Evolutionary conservation across 2,113 vertebrate species (phyloP), one percentile per base, ranked within the genome.

Genomic region (Tragelaphus strepsiceros): DNA sequence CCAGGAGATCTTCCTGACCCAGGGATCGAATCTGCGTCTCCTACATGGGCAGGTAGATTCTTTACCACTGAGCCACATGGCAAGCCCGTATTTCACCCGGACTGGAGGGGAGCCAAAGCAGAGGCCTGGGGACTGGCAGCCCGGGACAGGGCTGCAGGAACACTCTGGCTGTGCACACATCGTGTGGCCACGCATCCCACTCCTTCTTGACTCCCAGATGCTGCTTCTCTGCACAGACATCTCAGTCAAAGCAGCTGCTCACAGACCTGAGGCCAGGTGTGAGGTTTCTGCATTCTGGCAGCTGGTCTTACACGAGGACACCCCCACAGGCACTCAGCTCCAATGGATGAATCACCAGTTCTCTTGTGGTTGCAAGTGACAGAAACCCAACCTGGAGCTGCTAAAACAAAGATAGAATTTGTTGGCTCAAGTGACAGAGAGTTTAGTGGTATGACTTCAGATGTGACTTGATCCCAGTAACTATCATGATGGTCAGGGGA

Each of bases 241-340:
- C 82, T 91, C 85, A 43, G 92, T 26, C 11, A 83, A n/a, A 78
- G 19, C 28, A 30, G 21, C 54, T 62, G 56, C 80, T 56, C 28
- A 16, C 61, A 59, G 59, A 32, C 58, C n/a, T 8, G 7, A 77
- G 28, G 51, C 46, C 59, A 86, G 14, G 7, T 15, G 53, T 3
- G 8, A 46, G 46, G 39, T 16, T 46, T 6, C 4, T 10, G 19
- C 9, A 4, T 35, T 30, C 3, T 43, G 51, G 67, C 30, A 32
- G 49, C 87, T 28, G 19, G 12, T 22, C 54, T 81, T 30, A 11
- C 59, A 9, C 0, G 0, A 10, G 9, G 6, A n/a, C n/a, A 21
- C 7, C 14, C 11, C 28, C 1, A 2, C 10, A 51, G 83, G 28
- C 16, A 14, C 17, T 51, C 13, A 24, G 28, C 8, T 24, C 17